These are phyloP conservation scores for Trematomus loennbergii DNA, from an alignment of 2,113 vertebrate species.

Conservation along the genomic window DNA sequence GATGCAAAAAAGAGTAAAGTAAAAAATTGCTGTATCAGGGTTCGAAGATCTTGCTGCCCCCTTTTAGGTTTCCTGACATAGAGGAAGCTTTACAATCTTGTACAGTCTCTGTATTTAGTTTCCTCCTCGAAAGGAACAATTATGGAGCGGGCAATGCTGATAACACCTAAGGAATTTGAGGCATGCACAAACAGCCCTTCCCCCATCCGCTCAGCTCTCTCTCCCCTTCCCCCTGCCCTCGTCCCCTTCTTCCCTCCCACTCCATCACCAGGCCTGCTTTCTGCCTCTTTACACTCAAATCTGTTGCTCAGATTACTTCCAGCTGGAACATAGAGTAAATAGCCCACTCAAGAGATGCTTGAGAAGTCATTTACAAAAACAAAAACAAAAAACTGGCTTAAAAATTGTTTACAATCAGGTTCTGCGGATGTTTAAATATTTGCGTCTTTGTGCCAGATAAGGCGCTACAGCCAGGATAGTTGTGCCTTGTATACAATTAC, in stretches of 20 bases:
- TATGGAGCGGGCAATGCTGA: constrained; percentile 77
- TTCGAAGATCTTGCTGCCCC: constrained; percentile 8
- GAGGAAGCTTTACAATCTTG: constrained; percentile 30
- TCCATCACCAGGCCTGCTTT: constrained; percentile 65
- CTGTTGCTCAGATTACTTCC: constrained; percentile 68
- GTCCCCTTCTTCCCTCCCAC: constrained; percentile 66
- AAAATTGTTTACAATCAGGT: neutral
- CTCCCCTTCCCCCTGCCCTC: constrained; percentile 59
- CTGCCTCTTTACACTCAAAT: constrained; percentile 63
- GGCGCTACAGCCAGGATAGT: too few relatives aligned
- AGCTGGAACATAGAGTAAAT: constrained; percentile 54
- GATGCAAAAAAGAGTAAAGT: constrained; percentile 14
- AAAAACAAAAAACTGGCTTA: neutral
- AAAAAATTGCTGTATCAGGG: constrained; percentile 11
- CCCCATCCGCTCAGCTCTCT: constrained; percentile 69
- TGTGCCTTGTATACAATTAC: neutral
- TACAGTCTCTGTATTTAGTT: constrained; percentile 36
- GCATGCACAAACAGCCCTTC: constrained; percentile 84
- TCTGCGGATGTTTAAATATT: neutral
- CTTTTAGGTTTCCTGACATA: neutral
- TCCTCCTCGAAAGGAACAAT: constrained; percentile 71
- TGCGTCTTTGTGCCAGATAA: neutral
- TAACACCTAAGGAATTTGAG: constrained; percentile 83
- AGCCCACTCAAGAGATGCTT: constrained; percentile 27
- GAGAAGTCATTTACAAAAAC: constrained; percentile 19